phyloP scores from a whole-genome alignment of 2,113 vertebrate species.

The Tetraodon nigroviridis region DNA sequence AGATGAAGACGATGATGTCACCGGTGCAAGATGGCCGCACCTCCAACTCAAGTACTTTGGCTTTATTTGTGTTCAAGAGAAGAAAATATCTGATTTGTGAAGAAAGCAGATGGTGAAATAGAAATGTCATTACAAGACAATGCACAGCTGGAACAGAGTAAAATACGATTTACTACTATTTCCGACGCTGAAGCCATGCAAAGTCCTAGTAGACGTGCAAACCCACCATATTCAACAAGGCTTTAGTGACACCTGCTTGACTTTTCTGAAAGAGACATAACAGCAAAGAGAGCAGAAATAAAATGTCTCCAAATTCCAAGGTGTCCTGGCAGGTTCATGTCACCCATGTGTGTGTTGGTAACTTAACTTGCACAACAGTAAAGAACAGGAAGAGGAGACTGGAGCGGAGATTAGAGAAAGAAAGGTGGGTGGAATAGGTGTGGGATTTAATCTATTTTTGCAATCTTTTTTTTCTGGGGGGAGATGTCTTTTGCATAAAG shows the following conservation, averaged over 20 bases:
- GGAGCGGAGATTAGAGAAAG: neutral
- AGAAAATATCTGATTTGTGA: too few species aligned
- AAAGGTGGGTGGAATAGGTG: neutral
- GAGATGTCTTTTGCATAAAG: too few species aligned
- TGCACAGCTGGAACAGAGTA: neutral
- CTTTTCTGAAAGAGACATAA: constrained; percentile 32
- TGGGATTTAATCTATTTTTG: neutral
- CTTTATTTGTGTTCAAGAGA: too few species aligned
- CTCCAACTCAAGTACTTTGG: too few species aligned
- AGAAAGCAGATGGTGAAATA: neutral
- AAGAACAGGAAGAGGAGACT: neutral
- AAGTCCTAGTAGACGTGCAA: constrained; percentile 44
- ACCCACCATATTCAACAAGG: constrained; percentile 21
- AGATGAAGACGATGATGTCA: too few species aligned
- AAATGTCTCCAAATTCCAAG: too few species aligned
- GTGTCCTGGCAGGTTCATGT: neutral
- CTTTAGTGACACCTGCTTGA: constrained; percentile 17
- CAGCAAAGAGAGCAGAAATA: too few species aligned
- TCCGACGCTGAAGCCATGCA: neutral
- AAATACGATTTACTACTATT: neutral
- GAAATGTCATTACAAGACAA: neutral
- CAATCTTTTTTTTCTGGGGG: neutral
- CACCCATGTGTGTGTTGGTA: neutral
- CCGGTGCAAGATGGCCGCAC: too few species aligned
- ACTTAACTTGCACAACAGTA: neutral